A percentile compares a stretch with the other conserved stretches of the same genome.
Evolutionary conservation across 2,797 vertebrate species (phyloP).

Genomic region (Synanceia verrucosa): DNA sequence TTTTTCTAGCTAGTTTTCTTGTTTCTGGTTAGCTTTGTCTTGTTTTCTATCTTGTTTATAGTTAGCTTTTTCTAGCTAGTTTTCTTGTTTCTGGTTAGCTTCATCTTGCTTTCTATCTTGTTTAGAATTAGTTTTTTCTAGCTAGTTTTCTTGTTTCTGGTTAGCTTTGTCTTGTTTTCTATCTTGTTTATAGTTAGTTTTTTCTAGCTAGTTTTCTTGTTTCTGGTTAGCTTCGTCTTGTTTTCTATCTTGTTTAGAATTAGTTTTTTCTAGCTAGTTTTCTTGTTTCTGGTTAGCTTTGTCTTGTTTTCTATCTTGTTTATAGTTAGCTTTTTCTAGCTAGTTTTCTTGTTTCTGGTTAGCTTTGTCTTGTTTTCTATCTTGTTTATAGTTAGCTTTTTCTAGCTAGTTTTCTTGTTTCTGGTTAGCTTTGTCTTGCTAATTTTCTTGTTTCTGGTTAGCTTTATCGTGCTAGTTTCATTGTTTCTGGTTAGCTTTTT

Average conservation of each 20-base stretch:
- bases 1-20: too few species aligned
- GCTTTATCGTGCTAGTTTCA: not conserved
- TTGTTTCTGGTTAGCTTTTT: not conserved
- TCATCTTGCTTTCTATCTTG: not conserved
- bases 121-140: not conserved
- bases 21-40: too few species aligned
- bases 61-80: not conserved
- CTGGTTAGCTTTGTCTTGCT: not conserved
- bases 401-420: not conserved
- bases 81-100: not conserved
- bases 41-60: not conserved
- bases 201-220: not conserved
- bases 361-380: too few species aligned
- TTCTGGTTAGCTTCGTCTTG: not conserved
- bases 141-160: not conserved
- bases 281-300: not conserved
- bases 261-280: not conserved
- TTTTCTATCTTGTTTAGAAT: not conserved
- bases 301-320: too few species aligned
- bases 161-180: too few species aligned
- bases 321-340: too few species aligned
- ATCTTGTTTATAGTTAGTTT: too few species aligned
- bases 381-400: too few species aligned
- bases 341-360: too few species aligned
- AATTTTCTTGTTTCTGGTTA: not conserved